Conservation (phyloP, 1,140 invertebrate species). For the Drosophila nikananu region DNA sequence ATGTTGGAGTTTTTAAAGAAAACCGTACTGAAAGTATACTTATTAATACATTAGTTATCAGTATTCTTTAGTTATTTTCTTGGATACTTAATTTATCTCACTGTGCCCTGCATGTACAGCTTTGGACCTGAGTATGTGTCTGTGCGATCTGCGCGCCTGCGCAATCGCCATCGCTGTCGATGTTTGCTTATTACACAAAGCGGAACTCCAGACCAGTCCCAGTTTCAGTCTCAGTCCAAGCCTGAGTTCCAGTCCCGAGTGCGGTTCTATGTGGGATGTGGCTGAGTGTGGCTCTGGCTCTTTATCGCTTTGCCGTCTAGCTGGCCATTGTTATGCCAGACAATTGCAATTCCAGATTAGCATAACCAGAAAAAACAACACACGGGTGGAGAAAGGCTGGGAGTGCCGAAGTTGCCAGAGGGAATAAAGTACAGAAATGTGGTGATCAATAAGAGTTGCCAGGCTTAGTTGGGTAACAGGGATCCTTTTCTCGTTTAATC, state of each 20-base stretch:
- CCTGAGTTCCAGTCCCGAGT: conserved; percentile 25
- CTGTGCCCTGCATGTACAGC: conserved; percentile 18
- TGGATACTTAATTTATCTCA: background rate
- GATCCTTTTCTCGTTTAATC: background rate
- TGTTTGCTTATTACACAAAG: conserved; percentile 70
- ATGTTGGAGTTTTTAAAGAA: too few relatives aligned
- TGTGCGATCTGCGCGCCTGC: conserved; percentile 39
- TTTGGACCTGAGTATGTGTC: background rate
- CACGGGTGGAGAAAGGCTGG: conserved; percentile 26
- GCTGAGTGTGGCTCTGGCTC: conserved; percentile 12
- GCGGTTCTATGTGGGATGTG: conserved; percentile 47
- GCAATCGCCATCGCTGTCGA: conserved; percentile 47
- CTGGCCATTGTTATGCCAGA: conserved; percentile 59
- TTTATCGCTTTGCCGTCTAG: conserved; percentile 38
- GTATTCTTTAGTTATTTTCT: background rate
- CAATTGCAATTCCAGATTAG: conserved; percentile 52
- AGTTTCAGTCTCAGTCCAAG: conserved; percentile 6
- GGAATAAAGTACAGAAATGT: conserved; percentile 14
- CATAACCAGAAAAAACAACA: conserved; percentile 46
- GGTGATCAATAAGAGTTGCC: conserved; percentile 6
- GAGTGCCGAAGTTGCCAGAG: conserved; percentile 5
- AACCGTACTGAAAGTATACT: background rate
- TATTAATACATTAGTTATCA: background rate
- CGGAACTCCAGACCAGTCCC: conserved; percentile 65
- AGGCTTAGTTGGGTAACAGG: conserved; percentile 1